Evolutionary conservation across 2,797 vertebrate species (phyloP), one percentile per base, ranked within the genome.

Genomic region (Microctenopoma lineatum): DNA sequence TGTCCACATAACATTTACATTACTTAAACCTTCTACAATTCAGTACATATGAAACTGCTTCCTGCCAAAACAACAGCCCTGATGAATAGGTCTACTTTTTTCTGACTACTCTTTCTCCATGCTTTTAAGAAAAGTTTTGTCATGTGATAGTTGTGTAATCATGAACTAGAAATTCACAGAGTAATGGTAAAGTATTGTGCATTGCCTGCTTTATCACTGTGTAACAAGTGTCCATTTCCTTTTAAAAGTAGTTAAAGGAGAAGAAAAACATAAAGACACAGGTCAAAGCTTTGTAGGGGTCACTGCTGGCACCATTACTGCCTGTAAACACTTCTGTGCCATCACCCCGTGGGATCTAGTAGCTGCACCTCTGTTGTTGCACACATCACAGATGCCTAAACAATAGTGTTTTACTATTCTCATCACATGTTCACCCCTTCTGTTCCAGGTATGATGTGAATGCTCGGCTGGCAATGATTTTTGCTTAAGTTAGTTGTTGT

Each of bases 251-350:
- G 26, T 57, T 36, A n/a, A 54, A n/a, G 13, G n/a, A 14, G 41
- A n/a, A 44, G 44, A 53, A 51, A 58, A 3, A 50, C 45, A 50
- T 18, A 42, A 42, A 51, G 6, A 78, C 29, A 32, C n/a, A 52
- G 41, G n/a, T 57, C 46, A 48, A 58, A 44, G 52, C 32, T 8
- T 59, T 27, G 26, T 2, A 25, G 7, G 15, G 21, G 50, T 34
- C 51, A 16, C 34, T 21, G 27, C 59, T 14, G 34, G 52, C 1
- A 4, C 15, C 34, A 36, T 59, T 54, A 34, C 38, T 59, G 32
- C 48, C 62, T 65, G 12, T 46, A 34, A 61, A 32, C 52, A 58
- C 18, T 7, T 72, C 7, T 46, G 14, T 29, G 41, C 51, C 6
- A 47, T 4, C 26, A 54, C 4, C 58, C 13, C 21, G 10, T 34